phyloP scores from a whole-genome alignment of 2,888 invertebrate genomes.

The Andricus curvator region DNA sequence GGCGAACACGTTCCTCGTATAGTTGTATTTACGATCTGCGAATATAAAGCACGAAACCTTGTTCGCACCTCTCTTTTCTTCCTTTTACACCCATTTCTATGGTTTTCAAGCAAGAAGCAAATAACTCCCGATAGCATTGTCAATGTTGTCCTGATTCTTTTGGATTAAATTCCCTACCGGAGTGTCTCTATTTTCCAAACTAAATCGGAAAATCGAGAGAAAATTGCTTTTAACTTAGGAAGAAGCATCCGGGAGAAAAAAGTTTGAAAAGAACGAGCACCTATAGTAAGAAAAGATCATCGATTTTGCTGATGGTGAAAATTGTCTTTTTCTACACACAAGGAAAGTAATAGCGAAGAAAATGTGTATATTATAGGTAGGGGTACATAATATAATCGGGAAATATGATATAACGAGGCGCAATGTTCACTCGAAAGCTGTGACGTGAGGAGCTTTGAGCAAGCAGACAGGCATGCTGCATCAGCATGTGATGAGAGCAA shows the following conservation, averaged over 20 bases:
- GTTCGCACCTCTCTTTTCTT: constrained; percentile 48
- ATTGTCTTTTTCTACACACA: too few species aligned
- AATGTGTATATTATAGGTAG: background rate
- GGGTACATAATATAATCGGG: constrained; percentile 26
- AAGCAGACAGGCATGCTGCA: constrained; percentile 44
- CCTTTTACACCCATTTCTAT: constrained; percentile 27
- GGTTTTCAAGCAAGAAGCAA: constrained; percentile 26
- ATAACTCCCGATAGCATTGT: constrained; percentile 44
- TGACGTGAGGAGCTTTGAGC: constrained; percentile 49
- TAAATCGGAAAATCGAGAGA: constrained; percentile 14
- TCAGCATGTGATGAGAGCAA: constrained; percentile 60
- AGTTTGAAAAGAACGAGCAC: too few species aligned
- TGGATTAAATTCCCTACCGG: background rate
- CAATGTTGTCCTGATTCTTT: constrained; percentile 17
- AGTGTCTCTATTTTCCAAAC: constrained; percentile 14
- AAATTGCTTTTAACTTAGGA: constrained; percentile 21
- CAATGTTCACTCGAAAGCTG: constrained; percentile 50
- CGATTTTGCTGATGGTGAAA: too few species aligned
- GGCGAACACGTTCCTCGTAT: constrained; percentile 44
- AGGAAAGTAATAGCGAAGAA: too few species aligned
- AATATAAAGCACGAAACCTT: constrained; percentile 56
- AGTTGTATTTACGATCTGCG: constrained; percentile 52
- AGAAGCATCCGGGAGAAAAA: too few species aligned
- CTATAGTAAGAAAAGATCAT: too few species aligned
- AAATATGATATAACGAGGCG: constrained; percentile 53